These are phyloP conservation scores for Iphiclides podalirius DNA, from an alignment of 2,888 invertebrate species.

Conservation along the genomic window DNA sequence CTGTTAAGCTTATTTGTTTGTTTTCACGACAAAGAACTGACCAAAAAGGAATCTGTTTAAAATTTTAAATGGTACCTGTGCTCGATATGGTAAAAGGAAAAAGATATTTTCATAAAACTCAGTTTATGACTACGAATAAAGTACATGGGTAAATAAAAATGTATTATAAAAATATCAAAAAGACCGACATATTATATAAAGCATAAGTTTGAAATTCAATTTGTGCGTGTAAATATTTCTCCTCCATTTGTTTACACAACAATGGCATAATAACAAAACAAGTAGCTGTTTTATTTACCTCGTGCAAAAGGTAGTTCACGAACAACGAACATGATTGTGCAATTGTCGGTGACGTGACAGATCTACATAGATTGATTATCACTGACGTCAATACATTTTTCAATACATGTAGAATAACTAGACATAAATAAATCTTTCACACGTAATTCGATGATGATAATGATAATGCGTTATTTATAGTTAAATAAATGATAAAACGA, in stretches of 20 bases:
- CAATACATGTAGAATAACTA: not conserved
- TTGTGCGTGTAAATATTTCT: not conserved
- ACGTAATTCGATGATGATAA: not conserved
- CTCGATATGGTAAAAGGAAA: no score
- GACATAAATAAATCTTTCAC: not conserved
- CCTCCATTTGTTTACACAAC: constrained; percentile 2
- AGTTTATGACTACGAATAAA: no score
- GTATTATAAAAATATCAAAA: no score
- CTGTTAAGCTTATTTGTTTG: no score
- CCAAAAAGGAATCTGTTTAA: no score
- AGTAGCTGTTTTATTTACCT: constrained; percentile 15
- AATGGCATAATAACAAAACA: constrained; percentile 1
- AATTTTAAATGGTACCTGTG: no score
- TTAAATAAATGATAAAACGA: not conserved
- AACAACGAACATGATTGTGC: constrained; percentile 4
- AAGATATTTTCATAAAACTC: no score
- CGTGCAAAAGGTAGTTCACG: constrained; percentile 10
- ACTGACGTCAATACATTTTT: constrained; percentile 20
- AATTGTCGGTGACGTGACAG: constrained; percentile 11
- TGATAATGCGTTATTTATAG: not conserved
- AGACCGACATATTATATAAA: no score
- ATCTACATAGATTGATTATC: constrained; percentile 19
- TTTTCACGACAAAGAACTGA: no score
- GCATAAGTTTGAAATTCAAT: no score
- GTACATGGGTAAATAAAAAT: no score